Conservation (phyloP, 2,113 vertebrate species). For the Macquaria ambigua region DNA sequence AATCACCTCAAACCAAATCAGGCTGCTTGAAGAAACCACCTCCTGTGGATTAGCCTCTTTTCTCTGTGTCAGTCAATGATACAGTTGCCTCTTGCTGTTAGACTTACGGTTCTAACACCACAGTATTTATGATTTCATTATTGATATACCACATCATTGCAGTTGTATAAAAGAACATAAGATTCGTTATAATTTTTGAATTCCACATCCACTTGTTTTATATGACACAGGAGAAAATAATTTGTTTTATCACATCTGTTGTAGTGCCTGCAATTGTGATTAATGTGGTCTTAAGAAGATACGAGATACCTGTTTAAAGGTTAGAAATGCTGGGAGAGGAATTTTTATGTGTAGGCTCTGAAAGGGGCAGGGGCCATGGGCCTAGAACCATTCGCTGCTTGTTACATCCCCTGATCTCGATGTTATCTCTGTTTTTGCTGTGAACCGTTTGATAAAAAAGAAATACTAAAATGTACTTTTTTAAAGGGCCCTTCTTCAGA, state of each 20-base stretch:
- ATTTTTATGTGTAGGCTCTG: conserved; percentile 11
- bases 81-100: conserved; percentile 38
- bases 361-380: background rate
- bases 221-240: background rate
- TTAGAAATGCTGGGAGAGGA: background rate
- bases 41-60: conserved; percentile 59
- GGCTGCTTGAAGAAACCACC: conserved; percentile 40
- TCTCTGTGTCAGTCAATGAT: conserved; percentile 45
- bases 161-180: background rate
- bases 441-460: conserved; percentile 22
- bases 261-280: background rate
- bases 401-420: background rate
- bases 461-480: background rate
- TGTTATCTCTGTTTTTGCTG: background rate
- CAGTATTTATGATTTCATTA: conserved; percentile 13
- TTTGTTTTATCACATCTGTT: background rate
- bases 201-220: background rate
- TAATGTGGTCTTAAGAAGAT: background rate
- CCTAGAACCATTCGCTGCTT: background rate
- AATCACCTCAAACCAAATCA: conserved; percentile 64
- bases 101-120: background rate
- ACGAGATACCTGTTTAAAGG: background rate
- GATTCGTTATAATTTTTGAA: background rate
- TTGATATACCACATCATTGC: background rate
- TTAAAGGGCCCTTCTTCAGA: conserved; percentile 6